Conservation (phyloP, 1,140 invertebrate species). For the Diorhabda carinulata region DNA sequence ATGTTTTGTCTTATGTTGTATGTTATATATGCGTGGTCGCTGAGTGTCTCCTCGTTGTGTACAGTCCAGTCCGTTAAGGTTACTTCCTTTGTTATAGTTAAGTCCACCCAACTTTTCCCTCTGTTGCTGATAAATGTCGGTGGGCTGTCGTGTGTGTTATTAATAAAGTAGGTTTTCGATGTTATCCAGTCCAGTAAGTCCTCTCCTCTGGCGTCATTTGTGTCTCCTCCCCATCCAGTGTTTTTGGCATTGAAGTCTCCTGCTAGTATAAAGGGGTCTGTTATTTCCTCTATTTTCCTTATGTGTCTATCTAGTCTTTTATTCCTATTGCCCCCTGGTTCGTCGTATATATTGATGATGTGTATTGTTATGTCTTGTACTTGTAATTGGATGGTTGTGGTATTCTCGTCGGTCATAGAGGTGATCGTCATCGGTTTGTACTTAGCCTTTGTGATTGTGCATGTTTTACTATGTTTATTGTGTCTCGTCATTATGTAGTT, state of each 20-base stretch:
- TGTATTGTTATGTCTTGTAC: background rate
- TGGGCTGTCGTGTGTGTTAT: no score
- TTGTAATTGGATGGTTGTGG: background rate
- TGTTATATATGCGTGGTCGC: no score
- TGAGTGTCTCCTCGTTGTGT: no score
- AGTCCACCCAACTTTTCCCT: no score
- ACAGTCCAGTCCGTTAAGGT: no score
- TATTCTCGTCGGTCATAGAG: background rate
- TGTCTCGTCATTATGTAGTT: background rate
- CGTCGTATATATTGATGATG: conserved; percentile 3
- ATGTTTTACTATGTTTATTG: background rate
- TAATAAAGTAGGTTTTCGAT: background rate
- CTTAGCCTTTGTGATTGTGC: background rate
- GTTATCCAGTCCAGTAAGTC: conserved; percentile 4
- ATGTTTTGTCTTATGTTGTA: no score
- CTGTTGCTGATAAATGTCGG: no score
- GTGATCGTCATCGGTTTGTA: background rate
- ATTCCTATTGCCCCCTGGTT: background rate
- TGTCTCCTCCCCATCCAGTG: background rate
- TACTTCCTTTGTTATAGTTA: no score
- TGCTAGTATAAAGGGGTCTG: background rate
- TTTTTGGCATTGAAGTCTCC: conserved; percentile 15
- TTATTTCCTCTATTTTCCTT: background rate
- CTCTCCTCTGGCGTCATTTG: background rate
- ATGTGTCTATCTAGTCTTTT: background rate